A percentile compares a stretch with the other conserved stretches of the same genome.
Conservation (phyloP, 2,113 vertebrate species). For the Echinops telfairi region DNA sequence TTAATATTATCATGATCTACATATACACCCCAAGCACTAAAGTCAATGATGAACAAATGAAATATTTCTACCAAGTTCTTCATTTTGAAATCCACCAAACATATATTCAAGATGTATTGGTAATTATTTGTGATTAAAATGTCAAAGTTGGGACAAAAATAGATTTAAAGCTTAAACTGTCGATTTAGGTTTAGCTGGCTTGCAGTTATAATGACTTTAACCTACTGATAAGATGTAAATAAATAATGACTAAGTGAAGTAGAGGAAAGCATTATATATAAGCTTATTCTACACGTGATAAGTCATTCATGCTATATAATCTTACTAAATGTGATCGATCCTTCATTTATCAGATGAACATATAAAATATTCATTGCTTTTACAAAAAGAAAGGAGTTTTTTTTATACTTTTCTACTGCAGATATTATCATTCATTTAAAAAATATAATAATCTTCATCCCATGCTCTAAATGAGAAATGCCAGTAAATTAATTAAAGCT, state of each 20-base stretch:
- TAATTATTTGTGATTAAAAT: too few relatives aligned
- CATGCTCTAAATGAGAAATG: background rate
- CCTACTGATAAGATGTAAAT: background rate
- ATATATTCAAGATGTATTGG: too few relatives aligned
- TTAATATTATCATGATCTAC: too few relatives aligned
- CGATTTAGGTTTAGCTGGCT: background rate
- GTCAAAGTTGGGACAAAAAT: background rate
- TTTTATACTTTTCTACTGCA: background rate
- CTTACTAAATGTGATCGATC: background rate
- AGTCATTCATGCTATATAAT: background rate
- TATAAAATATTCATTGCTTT: background rate
- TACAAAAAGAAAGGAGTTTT: background rate
- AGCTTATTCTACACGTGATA: background rate
- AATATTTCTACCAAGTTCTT: too few relatives aligned
- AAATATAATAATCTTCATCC: background rate
- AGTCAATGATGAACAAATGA: too few relatives aligned
- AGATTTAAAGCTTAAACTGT: background rate
- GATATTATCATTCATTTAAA: background rate
- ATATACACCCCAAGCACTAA: too few relatives aligned
- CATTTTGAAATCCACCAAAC: too few relatives aligned
- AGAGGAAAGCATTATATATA: background rate
- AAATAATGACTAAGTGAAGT: background rate
- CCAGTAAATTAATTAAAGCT: slow-evolving; percentile 37
- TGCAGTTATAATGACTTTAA: background rate
- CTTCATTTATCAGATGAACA: background rate